Conservation (phyloP, 64 coral and sea anemone genomes). For the Acropora tenuis region DNA sequence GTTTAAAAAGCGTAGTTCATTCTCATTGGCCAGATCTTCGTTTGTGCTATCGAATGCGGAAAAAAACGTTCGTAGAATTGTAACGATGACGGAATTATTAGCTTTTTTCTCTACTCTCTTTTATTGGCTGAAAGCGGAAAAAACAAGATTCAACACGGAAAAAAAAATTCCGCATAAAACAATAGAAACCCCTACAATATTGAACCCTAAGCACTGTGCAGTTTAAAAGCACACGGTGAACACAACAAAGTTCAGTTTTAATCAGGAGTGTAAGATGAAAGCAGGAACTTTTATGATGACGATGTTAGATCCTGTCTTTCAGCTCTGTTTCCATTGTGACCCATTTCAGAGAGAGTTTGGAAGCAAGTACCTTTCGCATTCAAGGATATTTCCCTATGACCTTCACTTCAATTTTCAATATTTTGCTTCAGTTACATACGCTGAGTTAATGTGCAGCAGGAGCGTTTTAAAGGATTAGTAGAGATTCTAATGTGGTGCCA, state of each 20-base stretch:
- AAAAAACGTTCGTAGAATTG: background rate
- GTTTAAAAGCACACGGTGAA: background rate
- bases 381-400: background rate
- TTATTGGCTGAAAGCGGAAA: conserved; percentile 17
- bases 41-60: background rate
- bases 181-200: background rate
- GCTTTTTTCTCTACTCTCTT: background rate
- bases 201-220: background rate
- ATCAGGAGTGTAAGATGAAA: background rate
- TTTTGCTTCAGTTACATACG: no score
- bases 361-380: background rate
- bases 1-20: background rate
- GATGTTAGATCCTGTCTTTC: no score
- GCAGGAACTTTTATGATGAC: background rate
- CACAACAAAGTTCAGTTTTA: background rate
- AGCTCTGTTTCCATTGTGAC: no score
- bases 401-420: no score
- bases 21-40: conserved; percentile 3
- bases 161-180: background rate
- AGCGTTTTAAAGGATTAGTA: no score
- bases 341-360: no score
- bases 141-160: background rate
- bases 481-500: no score
- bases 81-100: background rate
- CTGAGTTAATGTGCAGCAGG: no score